phyloP scores from a whole-genome alignment of 2,113 vertebrate genomes.

The Synodontis membranacea region DNA sequence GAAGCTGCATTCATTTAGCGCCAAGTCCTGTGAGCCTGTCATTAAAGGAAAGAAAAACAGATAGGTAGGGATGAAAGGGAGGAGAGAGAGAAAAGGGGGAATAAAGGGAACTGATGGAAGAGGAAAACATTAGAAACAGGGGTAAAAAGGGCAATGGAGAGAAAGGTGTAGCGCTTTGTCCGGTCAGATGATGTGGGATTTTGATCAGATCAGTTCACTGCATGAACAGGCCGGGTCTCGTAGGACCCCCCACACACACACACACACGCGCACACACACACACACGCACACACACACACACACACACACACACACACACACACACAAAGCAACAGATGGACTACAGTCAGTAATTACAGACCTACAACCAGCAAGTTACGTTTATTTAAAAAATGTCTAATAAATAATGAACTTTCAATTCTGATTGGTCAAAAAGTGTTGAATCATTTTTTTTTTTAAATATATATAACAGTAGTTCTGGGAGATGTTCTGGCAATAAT shows the following conservation, averaged over 20 bases:
- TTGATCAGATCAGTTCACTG: conserved; percentile 75
- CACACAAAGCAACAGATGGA: conserved; percentile 1
- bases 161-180: conserved; percentile 71
- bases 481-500: neutral
- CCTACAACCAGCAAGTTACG: neutral
- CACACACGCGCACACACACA: neutral
- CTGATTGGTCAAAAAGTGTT: neutral
- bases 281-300: neutral
- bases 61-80: conserved; percentile 14
- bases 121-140: conserved; percentile 10
- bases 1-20: conserved; percentile 49
- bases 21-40: conserved; percentile 45
- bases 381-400: neutral
- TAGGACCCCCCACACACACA: conserved; percentile 67
- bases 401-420: neutral
- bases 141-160: conserved; percentile 14
- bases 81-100: neutral
- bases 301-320: neutral
- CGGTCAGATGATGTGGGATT: conserved; percentile 74
- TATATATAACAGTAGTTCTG: neutral
- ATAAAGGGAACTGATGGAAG: conserved; percentile 44
- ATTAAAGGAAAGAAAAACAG: conserved; percentile 42
- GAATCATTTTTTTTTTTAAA: neutral
- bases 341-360: neutral
- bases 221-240: conserved; percentile 68